Conservation (phyloP, 2,888 invertebrate genomes). For the Oxystoma pomonae region DNA sequence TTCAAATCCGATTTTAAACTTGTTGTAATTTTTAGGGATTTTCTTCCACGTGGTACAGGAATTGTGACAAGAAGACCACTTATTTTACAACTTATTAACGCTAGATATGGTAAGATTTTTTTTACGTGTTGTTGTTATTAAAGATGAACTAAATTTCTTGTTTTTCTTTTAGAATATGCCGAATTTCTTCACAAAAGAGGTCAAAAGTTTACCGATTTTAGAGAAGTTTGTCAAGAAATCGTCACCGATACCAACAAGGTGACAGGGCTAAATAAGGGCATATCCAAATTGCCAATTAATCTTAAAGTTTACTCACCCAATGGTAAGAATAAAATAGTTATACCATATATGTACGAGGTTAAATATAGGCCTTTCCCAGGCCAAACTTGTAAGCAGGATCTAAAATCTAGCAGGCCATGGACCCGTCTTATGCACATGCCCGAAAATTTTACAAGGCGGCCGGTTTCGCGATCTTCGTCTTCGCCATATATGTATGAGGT, state of each 20-base stretch:
- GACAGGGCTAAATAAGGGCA: slow-evolving; percentile 97
- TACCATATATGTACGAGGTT: too few species aligned
- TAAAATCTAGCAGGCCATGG: too few species aligned
- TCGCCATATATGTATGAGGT: too few species aligned
- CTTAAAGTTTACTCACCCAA: slow-evolving; percentile 97
- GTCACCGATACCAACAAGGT: slow-evolving; percentile 97
- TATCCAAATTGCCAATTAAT: slow-evolving; percentile 97
- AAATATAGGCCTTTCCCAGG: too few species aligned
- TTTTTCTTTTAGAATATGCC: slow-evolving; percentile 81
- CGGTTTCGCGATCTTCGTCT: too few species aligned
- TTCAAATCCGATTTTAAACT: too few species aligned
- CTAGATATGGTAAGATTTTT: slow-evolving; percentile 72
- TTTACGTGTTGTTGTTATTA: slow-evolving; percentile 1
- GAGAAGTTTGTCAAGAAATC: slow-evolving; percentile 92
- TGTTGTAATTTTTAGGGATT: slow-evolving; percentile 69
- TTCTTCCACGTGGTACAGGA: slow-evolving; percentile 91
- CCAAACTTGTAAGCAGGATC: too few species aligned
- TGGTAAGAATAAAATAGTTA: slow-evolving; percentile 66
- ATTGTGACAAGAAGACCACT: slow-evolving; percentile 96
- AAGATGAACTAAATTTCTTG: slow-evolving; percentile 6
- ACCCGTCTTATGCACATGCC: too few species aligned
- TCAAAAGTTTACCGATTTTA: slow-evolving; percentile 93
- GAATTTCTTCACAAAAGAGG: slow-evolving; percentile 99
- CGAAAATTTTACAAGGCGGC: too few species aligned
- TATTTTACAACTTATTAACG: slow-evolving; percentile 86